Evolutionary conservation across 2,113 vertebrate genomes (phyloP), one percentile per base, ranked within the genome.

Genomic region (Hippoglossus stenolepis): DNA sequence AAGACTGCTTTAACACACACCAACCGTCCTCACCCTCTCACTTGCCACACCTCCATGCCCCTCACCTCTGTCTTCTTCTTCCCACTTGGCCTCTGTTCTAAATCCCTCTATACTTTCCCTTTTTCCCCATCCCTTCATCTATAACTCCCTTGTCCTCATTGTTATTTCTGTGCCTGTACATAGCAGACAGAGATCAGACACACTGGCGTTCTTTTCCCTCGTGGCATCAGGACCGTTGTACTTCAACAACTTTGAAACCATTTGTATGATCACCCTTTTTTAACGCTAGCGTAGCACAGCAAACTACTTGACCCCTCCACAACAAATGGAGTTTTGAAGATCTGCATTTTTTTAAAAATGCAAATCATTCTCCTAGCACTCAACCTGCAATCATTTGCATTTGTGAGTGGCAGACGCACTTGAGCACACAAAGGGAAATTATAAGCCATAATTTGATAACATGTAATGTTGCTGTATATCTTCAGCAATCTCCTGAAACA

Each of bases 231-330:
- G 68, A 20, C 0, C 1, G 51, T 35, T 64, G 21, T 6, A 35
- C 75, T 65, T 70, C 57, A 77, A 23, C 31, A 60, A 20, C 51
- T 51, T 54, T 56, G 57, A 57, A 49, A 49, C 45, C 64, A 38
- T 66, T 15, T 70, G 38, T 45, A 21, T 70, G 5, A 73, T 80
- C 83, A 76, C 70, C 69, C 49, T 17, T 66, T 85, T 64, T 58
- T 21, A 26, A 47, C 56, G 75, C 53, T 20, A 72, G 67, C 54
- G 45, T 17, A 72, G 67, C 54, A 56, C 61, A 73, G 23, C 58
- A 53, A 79, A 76, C 60, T 75, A 35, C 54, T 43, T 70, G 51
- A 77, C 73, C 66, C 66, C 23, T 26, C 13, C 15, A 40, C 31
- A 80, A 31, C 65, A 82, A 71, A 74, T 20, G 8, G 23, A 26